Evolutionary conservation across 2,888 invertebrate species (phyloP).

Genomic region (Noctua pronuba): DNA sequence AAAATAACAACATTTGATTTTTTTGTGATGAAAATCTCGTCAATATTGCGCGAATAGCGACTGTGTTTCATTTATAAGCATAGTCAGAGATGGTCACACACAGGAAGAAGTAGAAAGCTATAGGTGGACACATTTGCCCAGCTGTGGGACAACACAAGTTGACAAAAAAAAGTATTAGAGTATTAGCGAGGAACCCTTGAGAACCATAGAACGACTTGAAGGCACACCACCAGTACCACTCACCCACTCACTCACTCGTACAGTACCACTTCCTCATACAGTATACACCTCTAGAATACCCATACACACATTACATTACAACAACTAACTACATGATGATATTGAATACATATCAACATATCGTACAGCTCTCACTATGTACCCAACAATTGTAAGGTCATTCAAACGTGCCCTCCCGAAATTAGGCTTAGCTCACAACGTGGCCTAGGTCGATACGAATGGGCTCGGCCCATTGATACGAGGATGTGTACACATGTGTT

Average conservation of each 20-base stretch:
- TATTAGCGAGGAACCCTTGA: background rate
- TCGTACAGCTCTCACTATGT: background rate
- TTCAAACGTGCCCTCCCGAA: conserved; percentile 28
- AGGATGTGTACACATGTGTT: background rate
- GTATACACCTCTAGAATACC: background rate
- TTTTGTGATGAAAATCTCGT: no score
- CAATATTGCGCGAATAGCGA: background rate
- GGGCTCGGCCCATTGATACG: conserved; percentile 33
- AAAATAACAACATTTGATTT: no score
- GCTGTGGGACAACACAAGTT: background rate
- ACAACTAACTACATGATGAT: background rate
- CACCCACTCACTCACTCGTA: no score
- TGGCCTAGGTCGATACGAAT: conserved; percentile 54
- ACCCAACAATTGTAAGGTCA: conserved; percentile 31
- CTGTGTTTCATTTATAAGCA: background rate
- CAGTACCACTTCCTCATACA: no score
- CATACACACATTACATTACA: background rate
- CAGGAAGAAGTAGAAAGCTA: background rate
- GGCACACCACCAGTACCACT: no score
- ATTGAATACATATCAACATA: conserved; percentile 7
- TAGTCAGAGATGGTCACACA: background rate
- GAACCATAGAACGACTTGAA: background rate
- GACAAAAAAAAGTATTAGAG: background rate
- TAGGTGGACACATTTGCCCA: background rate
- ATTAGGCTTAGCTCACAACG: conserved; percentile 43